phyloP scores from a whole-genome alignment of 2,888 invertebrate genomes.

The Temnothorax rugatulus region DNA sequence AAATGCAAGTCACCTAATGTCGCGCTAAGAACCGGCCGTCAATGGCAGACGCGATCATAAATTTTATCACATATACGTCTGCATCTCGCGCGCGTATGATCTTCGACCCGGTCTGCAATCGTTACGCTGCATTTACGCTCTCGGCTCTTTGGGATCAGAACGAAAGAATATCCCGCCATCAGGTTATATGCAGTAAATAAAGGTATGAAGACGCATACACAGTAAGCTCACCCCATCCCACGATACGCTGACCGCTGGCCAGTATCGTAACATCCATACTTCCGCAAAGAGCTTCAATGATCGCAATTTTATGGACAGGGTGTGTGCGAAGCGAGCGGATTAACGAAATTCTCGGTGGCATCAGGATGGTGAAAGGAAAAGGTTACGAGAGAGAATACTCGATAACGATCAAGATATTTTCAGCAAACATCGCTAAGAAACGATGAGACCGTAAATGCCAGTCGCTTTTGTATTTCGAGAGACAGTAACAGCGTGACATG shows the following conservation, averaged over 20 bases:
- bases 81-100: neutral
- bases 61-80: slow-evolving; percentile 33
- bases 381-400: slow-evolving; percentile 12
- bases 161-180: neutral
- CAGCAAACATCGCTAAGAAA: slow-evolving; percentile 10
- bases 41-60: slow-evolving; percentile 25
- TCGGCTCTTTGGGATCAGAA: neutral
- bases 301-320: neutral
- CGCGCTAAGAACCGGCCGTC: slow-evolving; percentile 11
- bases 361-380: slow-evolving; percentile 19
- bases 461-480: slow-evolving; percentile 23
- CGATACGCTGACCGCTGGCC: neutral
- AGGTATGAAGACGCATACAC: neutral
- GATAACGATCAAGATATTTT: slow-evolving; percentile 48
- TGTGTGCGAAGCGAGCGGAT: neutral
- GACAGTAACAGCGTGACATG: neutral
- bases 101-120: neutral
- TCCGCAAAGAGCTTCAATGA: slow-evolving; percentile 2
- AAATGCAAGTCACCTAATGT: slow-evolving; percentile 36
- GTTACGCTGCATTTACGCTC: neutral
- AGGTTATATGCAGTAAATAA: slow-evolving; percentile 32
- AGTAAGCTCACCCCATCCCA: neutral
- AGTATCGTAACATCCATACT: neutral
- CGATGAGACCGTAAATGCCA: slow-evolving; percentile 27
- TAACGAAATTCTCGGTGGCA: slow-evolving; percentile 23